Evolutionary conservation across 2,113 vertebrate species (phyloP), one percentile per base, ranked within the genome.

Genomic region (Plecturocebus donacophilus): DNA sequence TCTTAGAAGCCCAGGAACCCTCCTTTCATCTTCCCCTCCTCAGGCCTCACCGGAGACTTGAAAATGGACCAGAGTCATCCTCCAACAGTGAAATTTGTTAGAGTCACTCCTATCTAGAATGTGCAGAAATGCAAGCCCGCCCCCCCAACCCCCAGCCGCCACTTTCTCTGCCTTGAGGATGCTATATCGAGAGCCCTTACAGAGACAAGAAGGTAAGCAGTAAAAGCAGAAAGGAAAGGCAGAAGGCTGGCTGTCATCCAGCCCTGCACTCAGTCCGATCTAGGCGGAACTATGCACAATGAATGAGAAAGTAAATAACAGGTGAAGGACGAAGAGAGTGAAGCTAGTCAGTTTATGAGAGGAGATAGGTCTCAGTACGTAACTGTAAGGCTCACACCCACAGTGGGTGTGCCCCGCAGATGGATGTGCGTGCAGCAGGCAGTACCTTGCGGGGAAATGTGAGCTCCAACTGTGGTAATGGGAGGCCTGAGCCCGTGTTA

Each of bases 31-130:
- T 66, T 54, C 40, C 56, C 9, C 11, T 79, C 52, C 42, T 84
- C 49, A 12, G 49, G 38, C n/a, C 54, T 87, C 85, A 70, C 56
- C 76, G 95, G 27, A 92, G 40, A 40, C 84, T 40, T 76, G n/a
- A 77, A n/a, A 83, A 70, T 71, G 76, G 66, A 64, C 45, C 64
- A 38, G 32, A 19, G n/a, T 73, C 61, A 40, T 40, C 81, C 64
- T 71, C 71, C 35, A 71, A 21, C 30, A 14, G 49, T 52, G 40
- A 85, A 32, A 94, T 94, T n/a, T 88, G 66, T 81, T 85, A 45
- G 66, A 66, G 35, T 47, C 71, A 16, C 35, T 71, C 30, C 42
- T 10, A 2, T 32, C 87, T 85, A 30, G 13, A 12, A 83, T 30
- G 68, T 75, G 76, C 75, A 61, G 81, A 87, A 85, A 71, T 16